A percentile compares a stretch with the other conserved stretches of the same genome.
Conservation (phyloP, 2,888 invertebrate genomes). For the Cheilosia vulpina region DNA sequence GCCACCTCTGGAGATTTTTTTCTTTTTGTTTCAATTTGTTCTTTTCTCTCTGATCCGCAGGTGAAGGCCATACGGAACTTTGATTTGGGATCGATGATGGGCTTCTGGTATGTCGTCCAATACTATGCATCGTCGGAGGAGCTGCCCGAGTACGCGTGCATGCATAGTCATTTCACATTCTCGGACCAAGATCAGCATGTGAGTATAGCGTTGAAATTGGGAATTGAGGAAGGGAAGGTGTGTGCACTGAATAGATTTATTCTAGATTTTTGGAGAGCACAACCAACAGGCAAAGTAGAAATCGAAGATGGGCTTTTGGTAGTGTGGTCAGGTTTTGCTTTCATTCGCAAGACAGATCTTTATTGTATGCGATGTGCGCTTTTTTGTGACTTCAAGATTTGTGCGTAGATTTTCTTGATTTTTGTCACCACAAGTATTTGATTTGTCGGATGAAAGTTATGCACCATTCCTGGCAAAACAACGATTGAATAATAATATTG, state of each 20-base stretch:
- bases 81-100: slow-evolving; percentile 91
- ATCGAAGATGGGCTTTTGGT: slow-evolving; percentile 66
- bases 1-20: slow-evolving; percentile 8
- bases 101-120: slow-evolving; percentile 93
- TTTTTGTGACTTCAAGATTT: slow-evolving; percentile 39
- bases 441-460: slow-evolving; percentile 69
- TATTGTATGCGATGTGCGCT: slow-evolving; percentile 16
- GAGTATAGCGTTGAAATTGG: slow-evolving; percentile 70
- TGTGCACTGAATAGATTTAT: slow-evolving; percentile 59
- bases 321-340: slow-evolving; percentile 74
- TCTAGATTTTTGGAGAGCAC: slow-evolving; percentile 43
- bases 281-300: slow-evolving; percentile 55
- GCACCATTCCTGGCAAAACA: slow-evolving; percentile 52
- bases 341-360: slow-evolving; percentile 65
- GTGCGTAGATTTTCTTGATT: slow-evolving; percentile 60
- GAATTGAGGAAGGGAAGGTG: slow-evolving; percentile 13
- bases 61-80: slow-evolving; percentile 92
- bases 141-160: slow-evolving; percentile 92
- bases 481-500: slow-evolving; percentile 68
- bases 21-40: slow-evolving; percentile 5
- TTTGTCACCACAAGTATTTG: slow-evolving; percentile 62
- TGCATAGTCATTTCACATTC: slow-evolving; percentile 86
- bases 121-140: slow-evolving; percentile 96
- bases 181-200: slow-evolving; percentile 82
- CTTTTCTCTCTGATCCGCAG: slow-evolving; percentile 77